Conservation (phyloP, 2,888 invertebrate species). For the Heterodera filipjevi region DNA sequence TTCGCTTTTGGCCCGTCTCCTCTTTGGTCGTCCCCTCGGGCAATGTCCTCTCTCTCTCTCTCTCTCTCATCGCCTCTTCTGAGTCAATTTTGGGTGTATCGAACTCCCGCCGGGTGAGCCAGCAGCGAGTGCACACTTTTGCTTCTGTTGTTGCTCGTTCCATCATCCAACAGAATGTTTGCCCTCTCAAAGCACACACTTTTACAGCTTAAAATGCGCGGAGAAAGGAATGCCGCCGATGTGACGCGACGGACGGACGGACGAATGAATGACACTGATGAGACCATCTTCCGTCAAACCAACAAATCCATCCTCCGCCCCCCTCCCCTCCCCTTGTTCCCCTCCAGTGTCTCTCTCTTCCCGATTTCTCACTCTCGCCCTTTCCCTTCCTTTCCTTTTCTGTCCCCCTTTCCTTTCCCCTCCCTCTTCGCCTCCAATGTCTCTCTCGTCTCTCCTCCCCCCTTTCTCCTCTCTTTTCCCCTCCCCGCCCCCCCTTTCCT, state of each 20-base stretch:
- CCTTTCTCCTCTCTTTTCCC: background rate
- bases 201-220: background rate
- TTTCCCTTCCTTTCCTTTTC: background rate
- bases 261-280: background rate
- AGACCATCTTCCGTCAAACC: background rate
- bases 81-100: background rate
- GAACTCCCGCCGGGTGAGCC: slow-evolving; percentile 4
- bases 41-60: background rate
- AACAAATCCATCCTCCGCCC: background rate
- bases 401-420: background rate
- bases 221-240: background rate
- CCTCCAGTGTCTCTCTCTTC: background rate
- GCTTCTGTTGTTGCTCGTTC: background rate
- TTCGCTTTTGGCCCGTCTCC: background rate
- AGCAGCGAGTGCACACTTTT: background rate
- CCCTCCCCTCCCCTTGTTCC: background rate
- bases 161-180: background rate
- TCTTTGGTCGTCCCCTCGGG: background rate
- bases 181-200: background rate
- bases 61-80: background rate
- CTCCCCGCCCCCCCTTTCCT: background rate
- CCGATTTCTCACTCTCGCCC: background rate
- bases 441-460: background rate
- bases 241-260: background rate
- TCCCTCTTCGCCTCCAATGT: background rate